These are phyloP conservation scores for Anolis sagrei DNA, from an alignment of 2,113 vertebrate genomes.

Conservation along the genomic window DNA sequence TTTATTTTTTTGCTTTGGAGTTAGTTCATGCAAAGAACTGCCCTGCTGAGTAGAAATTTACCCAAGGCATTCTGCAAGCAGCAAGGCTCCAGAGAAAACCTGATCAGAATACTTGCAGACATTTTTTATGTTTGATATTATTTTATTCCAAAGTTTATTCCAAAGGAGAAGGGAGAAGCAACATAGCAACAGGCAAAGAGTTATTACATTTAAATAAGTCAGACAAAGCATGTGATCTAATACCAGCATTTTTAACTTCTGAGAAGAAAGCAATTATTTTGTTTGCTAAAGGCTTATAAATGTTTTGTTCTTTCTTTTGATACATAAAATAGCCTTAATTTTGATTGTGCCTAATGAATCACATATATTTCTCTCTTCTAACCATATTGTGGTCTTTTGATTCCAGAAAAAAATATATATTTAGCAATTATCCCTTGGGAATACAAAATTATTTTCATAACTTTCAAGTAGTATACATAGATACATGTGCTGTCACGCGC, in stretches of 20 bases:
- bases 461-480: no score
- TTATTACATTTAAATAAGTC: constrained; percentile 54
- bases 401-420: no score
- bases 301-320: constrained; percentile 40
- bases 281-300: constrained; percentile 40
- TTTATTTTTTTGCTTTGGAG: constrained; percentile 88
- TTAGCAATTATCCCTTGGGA: no score
- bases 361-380: constrained; percentile 12
- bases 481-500: no score
- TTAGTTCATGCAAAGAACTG: constrained; percentile 91
- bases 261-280: constrained; percentile 49
- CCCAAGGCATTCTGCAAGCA: constrained; percentile 87
- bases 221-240: constrained; percentile 46
- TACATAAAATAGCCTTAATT: background rate
- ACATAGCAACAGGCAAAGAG: constrained; percentile 58
- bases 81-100: constrained; percentile 83
- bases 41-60: constrained; percentile 92
- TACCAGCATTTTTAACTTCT: constrained; percentile 54
- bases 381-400: no score
- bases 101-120: constrained; percentile 82
- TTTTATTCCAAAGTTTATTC: constrained; percentile 58
- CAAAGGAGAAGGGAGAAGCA: constrained; percentile 29
- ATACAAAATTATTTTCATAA: no score
- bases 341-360: constrained; percentile 57
- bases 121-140: constrained; percentile 58